These are phyloP conservation scores for Hyppa rectilinea DNA, from an alignment of 2,888 invertebrate genomes.

Conservation along the genomic window DNA sequence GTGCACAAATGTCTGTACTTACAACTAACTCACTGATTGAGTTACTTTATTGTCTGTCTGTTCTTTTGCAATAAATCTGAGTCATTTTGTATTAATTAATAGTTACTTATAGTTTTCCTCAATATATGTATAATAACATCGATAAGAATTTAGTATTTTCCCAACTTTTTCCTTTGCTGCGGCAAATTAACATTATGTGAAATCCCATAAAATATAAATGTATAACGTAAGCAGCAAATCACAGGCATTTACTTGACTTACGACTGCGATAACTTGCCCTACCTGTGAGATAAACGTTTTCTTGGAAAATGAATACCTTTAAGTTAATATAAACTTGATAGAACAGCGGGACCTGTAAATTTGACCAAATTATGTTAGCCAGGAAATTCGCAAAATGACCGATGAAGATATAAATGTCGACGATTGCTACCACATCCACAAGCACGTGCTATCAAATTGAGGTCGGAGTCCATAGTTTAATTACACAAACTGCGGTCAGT, in stretches of 20 bases:
- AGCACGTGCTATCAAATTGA: constrained; percentile 42
- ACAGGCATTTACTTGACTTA: constrained; percentile 5
- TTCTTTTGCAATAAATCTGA: constrained; percentile 23
- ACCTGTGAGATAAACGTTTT: not conserved
- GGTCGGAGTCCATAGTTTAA: constrained; percentile 50
- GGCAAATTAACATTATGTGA: constrained; percentile 5
- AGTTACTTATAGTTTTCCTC: constrained; percentile 30
- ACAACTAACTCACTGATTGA: not conserved
- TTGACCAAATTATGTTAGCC: not conserved
- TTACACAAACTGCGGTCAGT: constrained; percentile 48
- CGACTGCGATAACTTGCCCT: not conserved
- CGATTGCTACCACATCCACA: constrained; percentile 2
- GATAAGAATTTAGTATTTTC: constrained; percentile 9
- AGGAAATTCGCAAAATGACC: constrained; percentile 1
- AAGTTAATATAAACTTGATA: not conserved
- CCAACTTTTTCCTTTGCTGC: constrained; percentile 9
- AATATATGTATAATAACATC: not conserved
- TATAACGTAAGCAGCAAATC: constrained; percentile 2
- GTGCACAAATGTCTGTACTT: not conserved
- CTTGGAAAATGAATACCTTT: not conserved
- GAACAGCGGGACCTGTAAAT: not conserved
- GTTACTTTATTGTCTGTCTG: not conserved
- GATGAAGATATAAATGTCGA: constrained; percentile 2
- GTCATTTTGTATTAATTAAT: constrained; percentile 13
- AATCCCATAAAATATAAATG: constrained; percentile 16